These are phyloP conservation scores for Neoarius graeffei DNA, from an alignment of 2,113 vertebrate genomes.

Conservation along the genomic window DNA sequence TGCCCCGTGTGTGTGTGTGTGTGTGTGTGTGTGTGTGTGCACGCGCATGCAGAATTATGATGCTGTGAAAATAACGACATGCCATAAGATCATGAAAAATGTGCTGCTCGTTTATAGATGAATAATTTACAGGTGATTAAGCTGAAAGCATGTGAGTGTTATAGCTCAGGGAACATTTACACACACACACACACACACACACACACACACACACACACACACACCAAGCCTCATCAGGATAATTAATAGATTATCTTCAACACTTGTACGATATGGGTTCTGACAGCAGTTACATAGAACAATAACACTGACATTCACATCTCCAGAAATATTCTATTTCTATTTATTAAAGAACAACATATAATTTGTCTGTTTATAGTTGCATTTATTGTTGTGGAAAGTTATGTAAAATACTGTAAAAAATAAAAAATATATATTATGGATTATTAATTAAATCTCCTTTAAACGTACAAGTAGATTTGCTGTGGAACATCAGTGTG, in stretches of 20 bases:
- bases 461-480: not conserved
- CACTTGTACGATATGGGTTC: not conserved
- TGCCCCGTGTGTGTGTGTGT: not conserved
- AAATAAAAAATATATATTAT: not conserved
- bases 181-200: not conserved
- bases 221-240: constrained; percentile 1
- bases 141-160: constrained; percentile 22
- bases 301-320: not conserved
- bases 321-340: not conserved
- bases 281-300: not conserved
- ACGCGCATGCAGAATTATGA: not conserved
- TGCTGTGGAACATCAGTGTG: not conserved
- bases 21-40: constrained; percentile 23
- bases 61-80: constrained; percentile 16
- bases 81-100: constrained; percentile 38
- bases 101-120: constrained; percentile 21
- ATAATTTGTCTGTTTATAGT: not conserved
- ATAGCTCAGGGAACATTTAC: too few species aligned
- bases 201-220: constrained; percentile 15
- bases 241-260: constrained; percentile 14
- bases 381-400: not conserved
- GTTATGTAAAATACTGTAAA: not conserved
- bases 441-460: not conserved
- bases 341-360: not conserved
- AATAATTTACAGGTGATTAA: constrained; percentile 54